Percentiles rank a stretch among this genome's conserved stretches.
phyloP scores from a whole-genome alignment of 1,140 invertebrate species.

The Rhagoletis pomonella region DNA sequence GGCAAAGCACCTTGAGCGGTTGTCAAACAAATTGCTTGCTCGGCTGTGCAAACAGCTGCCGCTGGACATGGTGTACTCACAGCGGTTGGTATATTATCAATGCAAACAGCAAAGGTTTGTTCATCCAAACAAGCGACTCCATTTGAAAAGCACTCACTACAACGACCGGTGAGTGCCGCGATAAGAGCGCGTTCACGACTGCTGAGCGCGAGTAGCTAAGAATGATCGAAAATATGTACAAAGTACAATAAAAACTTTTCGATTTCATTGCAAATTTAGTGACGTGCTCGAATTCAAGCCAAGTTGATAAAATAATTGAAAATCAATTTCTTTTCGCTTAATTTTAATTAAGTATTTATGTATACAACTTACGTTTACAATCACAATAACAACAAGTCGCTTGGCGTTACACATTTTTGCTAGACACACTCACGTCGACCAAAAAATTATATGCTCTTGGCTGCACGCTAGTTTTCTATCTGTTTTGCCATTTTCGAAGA shows the following conservation, averaged over 20 bases:
- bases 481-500: not conserved
- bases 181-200: not conserved
- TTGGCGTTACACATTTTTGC: not conserved
- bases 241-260: not conserved
- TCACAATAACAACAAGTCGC: not conserved
- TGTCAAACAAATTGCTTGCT: not conserved
- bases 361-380: too few species aligned
- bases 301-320: too few species aligned
- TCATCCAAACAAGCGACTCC: conserved; percentile 1
- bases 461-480: not conserved
- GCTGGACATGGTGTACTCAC: not conserved
- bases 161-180: not conserved
- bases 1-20: not conserved
- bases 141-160: conserved; percentile 6
- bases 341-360: too few species aligned
- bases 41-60: not conserved
- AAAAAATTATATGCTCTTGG: not conserved
- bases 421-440: not conserved
- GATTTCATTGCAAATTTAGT: not conserved
- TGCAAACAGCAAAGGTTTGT: conserved; percentile 12
- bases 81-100: too few species aligned
- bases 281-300: too few species aligned
- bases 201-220: not conserved
- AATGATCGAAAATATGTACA: not conserved
- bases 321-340: too few species aligned